phyloP scores from a whole-genome alignment of 2,113 vertebrate species.

The Microtus montanus region DNA sequence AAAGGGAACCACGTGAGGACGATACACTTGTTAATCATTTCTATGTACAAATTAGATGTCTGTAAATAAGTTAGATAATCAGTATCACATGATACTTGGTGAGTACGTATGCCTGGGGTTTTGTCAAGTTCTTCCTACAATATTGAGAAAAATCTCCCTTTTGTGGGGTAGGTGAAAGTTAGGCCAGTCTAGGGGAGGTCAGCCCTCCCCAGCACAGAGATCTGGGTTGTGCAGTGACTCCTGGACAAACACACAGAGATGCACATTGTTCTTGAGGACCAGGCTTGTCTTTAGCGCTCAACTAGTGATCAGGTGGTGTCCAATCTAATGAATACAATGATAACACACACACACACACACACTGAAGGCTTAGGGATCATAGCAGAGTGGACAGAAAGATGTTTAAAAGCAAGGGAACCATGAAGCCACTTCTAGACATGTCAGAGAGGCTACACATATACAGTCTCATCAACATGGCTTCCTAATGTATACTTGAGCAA shows the following conservation, averaged over 20 bases:
- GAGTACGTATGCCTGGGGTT: background rate
- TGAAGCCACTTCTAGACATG: background rate
- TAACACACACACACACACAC: too few relatives aligned
- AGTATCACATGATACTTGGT: background rate
- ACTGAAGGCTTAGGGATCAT: background rate
- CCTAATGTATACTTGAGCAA: background rate
- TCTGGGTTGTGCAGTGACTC: background rate
- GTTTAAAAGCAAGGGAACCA: background rate
- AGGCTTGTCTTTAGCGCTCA: background rate
- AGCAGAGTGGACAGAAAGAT: background rate
- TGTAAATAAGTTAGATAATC: background rate
- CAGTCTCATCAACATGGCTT: background rate
- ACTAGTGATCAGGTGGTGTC: too few relatives aligned
- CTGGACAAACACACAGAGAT: background rate
- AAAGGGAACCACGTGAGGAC: background rate
- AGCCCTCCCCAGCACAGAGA: background rate
- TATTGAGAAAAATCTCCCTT: background rate
- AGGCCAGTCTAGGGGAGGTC: background rate
- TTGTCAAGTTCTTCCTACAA: background rate
- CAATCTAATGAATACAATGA: background rate
- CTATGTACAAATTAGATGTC: too few relatives aligned
- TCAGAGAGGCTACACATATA: too few relatives aligned
- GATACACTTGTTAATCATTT: background rate
- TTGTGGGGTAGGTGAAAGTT: background rate
- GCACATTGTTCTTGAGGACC: background rate